phyloP scores from a whole-genome alignment of 1,140 invertebrate species.

The Chlorops oryzae region DNA sequence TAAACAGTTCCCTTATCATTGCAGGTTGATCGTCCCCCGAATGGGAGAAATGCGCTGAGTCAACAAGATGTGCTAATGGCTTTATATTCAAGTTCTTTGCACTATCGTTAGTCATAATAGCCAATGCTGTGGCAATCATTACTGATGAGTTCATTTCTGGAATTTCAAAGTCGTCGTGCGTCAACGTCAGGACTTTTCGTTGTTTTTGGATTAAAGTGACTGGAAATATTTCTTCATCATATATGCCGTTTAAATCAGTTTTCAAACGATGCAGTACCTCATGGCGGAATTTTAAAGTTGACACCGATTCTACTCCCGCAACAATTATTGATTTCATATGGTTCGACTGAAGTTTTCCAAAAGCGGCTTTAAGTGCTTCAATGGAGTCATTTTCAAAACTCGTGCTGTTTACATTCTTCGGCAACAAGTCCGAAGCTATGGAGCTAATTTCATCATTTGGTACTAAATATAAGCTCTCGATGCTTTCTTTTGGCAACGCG shows the following conservation, averaged over 20 bases:
- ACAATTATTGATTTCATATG: neutral
- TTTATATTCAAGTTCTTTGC: conserved; percentile 71
- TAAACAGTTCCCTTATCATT: too few species aligned
- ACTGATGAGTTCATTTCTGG: neutral
- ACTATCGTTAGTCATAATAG: conserved; percentile 71
- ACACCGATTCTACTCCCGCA: too few species aligned
- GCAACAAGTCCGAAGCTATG: neutral
- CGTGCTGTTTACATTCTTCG: too few species aligned
- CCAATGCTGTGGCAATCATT: conserved; percentile 88
- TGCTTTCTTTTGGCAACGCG: conserved; percentile 23
- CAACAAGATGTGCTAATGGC: conserved; percentile 81
- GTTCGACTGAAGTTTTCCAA: neutral
- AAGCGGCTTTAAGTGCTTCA: neutral
- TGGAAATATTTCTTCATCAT: neutral
- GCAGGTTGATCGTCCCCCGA: conserved; percentile 78
- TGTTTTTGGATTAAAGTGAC: conserved; percentile 53
- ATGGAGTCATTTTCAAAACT: neutral
- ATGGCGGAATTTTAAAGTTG: too few species aligned
- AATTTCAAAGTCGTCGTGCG: neutral
- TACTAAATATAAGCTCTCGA: conserved; percentile 24
- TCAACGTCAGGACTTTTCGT: neutral
- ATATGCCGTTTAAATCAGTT: neutral
- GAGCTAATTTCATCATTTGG: conserved; percentile 20
- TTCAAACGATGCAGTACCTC: too few species aligned
- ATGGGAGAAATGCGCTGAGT: conserved; percentile 89